A percentile compares a stretch with the other conserved stretches of the same genome.
phyloP scores from a whole-genome alignment of 2,113 vertebrate genomes.

The Phyllostomus discolor region DNA sequence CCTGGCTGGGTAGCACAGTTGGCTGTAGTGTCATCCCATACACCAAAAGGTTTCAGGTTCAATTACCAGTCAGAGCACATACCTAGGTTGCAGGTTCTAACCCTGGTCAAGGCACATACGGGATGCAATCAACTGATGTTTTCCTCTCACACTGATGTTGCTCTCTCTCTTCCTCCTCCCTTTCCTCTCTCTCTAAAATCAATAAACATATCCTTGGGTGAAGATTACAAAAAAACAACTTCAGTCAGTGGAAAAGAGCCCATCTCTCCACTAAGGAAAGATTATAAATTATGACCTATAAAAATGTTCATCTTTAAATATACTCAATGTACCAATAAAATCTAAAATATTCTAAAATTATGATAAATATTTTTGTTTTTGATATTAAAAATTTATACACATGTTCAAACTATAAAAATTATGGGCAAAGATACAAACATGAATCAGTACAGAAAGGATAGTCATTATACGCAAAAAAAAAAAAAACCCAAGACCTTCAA shows the following conservation, averaged over 20 bases:
- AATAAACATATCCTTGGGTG: too few relatives aligned
- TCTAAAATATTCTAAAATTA: background rate
- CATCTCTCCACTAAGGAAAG: background rate
- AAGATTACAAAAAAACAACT: background rate
- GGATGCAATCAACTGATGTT: too few relatives aligned
- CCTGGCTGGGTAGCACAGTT: too few relatives aligned
- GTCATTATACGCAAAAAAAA: background rate
- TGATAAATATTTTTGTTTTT: background rate
- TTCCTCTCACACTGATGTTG: too few relatives aligned
- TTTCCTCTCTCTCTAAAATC: too few relatives aligned
- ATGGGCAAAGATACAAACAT: background rate
- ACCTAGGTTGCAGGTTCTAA: too few relatives aligned
- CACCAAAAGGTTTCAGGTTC: too few relatives aligned
- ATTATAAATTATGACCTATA: background rate
- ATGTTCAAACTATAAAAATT: background rate
- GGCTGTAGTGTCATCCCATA: too few relatives aligned
- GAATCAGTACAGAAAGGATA: background rate
- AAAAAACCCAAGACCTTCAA: background rate
- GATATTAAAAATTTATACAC: background rate
- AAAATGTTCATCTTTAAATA: background rate
- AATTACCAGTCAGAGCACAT: too few relatives aligned
- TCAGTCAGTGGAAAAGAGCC: background rate
- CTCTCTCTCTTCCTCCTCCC: too few relatives aligned
- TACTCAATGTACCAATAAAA: background rate
- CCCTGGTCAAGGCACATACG: too few relatives aligned